Conservation (phyloP, 2,113 vertebrate species). For the Phrynocephalus versicolor region DNA sequence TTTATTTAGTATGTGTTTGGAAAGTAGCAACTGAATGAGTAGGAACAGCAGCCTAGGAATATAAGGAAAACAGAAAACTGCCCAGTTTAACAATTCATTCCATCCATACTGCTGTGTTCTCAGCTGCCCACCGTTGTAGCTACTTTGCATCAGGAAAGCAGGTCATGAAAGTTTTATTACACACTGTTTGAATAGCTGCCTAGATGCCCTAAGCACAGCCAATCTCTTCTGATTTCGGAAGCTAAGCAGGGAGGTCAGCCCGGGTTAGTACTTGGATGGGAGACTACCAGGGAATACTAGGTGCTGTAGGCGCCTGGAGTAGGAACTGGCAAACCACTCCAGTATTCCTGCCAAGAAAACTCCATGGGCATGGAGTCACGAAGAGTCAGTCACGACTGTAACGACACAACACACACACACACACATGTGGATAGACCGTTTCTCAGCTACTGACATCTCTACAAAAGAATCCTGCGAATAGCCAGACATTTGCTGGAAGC, state of each 20-base stretch:
- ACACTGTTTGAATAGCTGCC: too few relatives aligned
- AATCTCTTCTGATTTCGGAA: too few relatives aligned
- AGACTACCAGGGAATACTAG: too few relatives aligned
- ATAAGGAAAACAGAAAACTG: not conserved
- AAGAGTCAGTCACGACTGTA: too few relatives aligned
- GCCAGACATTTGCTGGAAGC: not conserved
- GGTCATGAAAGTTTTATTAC: not conserved
- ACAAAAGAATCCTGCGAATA: not conserved
- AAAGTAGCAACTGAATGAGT: not conserved
- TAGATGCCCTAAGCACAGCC: too few relatives aligned
- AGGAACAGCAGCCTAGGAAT: not conserved
- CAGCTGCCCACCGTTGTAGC: not conserved
- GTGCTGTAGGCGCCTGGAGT: too few relatives aligned
- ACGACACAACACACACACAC: too few relatives aligned
- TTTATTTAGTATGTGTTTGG: not conserved
- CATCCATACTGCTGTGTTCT: not conserved
- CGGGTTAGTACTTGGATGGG: too few relatives aligned
- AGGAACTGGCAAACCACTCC: too few relatives aligned
- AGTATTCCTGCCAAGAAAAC: too few relatives aligned
- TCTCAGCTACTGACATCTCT: not conserved
- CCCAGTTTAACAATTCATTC: not conserved
- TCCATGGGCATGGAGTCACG: too few relatives aligned
- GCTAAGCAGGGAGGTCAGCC: too few relatives aligned
- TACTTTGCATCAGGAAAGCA: not conserved
- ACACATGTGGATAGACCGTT: not conserved